Evolutionary conservation across 1,140 invertebrate species (phyloP), one percentile per base, ranked within the genome.

Genomic region (Calliphora vicina): DNA sequence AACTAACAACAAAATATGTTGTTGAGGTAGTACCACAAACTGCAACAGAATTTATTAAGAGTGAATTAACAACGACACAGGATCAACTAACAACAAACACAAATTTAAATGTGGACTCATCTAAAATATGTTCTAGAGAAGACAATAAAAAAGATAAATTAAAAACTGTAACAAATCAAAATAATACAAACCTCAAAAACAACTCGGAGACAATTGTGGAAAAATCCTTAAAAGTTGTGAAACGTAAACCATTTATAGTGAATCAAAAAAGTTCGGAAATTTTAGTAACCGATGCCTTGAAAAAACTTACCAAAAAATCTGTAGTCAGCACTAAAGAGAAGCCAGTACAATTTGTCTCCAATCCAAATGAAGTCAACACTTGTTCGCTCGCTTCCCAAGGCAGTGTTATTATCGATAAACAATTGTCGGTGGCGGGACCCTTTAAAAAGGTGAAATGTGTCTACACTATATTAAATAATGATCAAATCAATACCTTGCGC

Each of bases 401-500:
- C 8, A 78, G 74, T 43, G 74, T 78, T 20, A 78, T 78, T 6
- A 78, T 78, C 10, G 74, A 78, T 45, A 78, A 78, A 15, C 74
- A 78, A 4, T 20, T 78, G 10, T 78, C 74, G 5, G 74, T 78
- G 5, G 23, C 35, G n/a, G 74, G 74, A 13, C 74, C 74, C 26
- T 78, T 78, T 45, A 78, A 78, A 78, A 78, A 78, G 25, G 35
- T 78, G 20, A 78, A 78, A 25, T 78, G 74, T 8, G 42, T 78
- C 20, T 78, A 78, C 23, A 78, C 74, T 12, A 78, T 78, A 10
- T 35, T 78, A 20, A 78, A 78, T 23, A 78, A 91, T 20, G 92
- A 92, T 17, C 88, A 91, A 10, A 88, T 92, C 84, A 88, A 90
- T 35, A 89, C 91, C 81, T 82, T 92, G 72, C 88, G 90, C 3